These are phyloP conservation scores for Oreochromis grahami DNA, from an alignment of 2,797 vertebrate genomes.

Conservation along the genomic window DNA sequence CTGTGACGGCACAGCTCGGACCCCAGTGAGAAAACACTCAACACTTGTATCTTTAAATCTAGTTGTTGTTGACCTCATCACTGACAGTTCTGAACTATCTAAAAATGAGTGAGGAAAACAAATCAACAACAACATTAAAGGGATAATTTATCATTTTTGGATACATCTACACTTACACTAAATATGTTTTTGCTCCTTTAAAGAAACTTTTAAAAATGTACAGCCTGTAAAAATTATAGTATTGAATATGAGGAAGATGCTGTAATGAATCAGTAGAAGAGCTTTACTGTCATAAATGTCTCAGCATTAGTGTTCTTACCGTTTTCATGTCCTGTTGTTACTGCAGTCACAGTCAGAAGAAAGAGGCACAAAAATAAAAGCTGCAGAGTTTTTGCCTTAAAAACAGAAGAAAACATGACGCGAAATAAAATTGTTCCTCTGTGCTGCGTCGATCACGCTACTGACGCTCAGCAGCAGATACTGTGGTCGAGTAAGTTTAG, in stretches of 20 bases:
- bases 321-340: neutral
- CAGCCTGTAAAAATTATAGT: fast-evolving
- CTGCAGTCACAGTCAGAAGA: fast-evolving
- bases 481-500: fast-evolving
- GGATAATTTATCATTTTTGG: neutral
- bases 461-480: fast-evolving
- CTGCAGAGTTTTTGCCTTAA: neutral
- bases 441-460: neutral
- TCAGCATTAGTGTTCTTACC: neutral
- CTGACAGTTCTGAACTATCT: fast-evolving
- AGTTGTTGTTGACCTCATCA: fast-evolving
- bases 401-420: neutral
- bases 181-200: fast-evolving
- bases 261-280: neutral
- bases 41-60: fast-evolving
- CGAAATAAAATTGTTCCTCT: fast-evolving
- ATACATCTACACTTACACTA: neutral
- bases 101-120: fast-evolving
- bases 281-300: fast-evolving
- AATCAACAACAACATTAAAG: fast-evolving
- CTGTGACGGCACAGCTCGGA: neutral
- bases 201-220: fast-evolving
- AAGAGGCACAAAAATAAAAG: fast-evolving
- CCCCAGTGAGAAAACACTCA: fast-evolving
- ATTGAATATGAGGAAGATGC: neutral